Evolutionary conservation across 2,888 invertebrate genomes (phyloP), one percentile per base, ranked within the genome.

Genomic region (Escarpia spicata): DNA sequence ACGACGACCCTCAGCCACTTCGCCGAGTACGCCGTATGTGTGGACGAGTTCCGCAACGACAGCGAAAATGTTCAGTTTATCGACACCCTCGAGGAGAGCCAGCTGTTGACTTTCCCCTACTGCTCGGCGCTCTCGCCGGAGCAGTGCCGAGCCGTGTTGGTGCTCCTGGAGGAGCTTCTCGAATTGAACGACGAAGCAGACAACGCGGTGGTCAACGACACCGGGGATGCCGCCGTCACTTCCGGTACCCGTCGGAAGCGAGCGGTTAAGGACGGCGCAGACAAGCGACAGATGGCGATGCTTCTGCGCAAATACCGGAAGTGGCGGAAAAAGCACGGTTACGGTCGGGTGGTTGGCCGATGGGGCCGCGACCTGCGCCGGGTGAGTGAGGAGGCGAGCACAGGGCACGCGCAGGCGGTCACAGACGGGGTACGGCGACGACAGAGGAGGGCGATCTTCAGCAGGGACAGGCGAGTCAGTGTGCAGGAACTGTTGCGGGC

Each of bases 281-380:
- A 75, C 75, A 75, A 75, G n/a, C 75, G 75, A 26, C 75, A 75
- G 75, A 75, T 75, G 75, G 75, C 75, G 75, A 75, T 75, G 75
- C 75, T 75, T 26, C 75, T 75, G 75, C 75, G 75, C 3, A 75
- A 75, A 75, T 75, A 75, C 75, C 19, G 75, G 75, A 75, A 75
- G 75, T 75, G 75, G 75, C 75, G 75, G 75, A 75, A 75, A 75
- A 75, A 75, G 75, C 75, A 75, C 75, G 75, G 75, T n/a, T 75
- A 75, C 26, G 75, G 75, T 26, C 75, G 75, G n/a, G 75, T 26
- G 75, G 75, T 75, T 6, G 75, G 75, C 15, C 75, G 75, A 75
- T 75, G 75, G 75, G 75, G 75, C 75, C 75, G 75, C 75, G 75
- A 75, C 75, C 26, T 75, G 75, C 19, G 75, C 2, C 75, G 75